Evolutionary conservation across 2,888 invertebrate species (phyloP).

Genomic region (Ceratothoa steindachneri): DNA sequence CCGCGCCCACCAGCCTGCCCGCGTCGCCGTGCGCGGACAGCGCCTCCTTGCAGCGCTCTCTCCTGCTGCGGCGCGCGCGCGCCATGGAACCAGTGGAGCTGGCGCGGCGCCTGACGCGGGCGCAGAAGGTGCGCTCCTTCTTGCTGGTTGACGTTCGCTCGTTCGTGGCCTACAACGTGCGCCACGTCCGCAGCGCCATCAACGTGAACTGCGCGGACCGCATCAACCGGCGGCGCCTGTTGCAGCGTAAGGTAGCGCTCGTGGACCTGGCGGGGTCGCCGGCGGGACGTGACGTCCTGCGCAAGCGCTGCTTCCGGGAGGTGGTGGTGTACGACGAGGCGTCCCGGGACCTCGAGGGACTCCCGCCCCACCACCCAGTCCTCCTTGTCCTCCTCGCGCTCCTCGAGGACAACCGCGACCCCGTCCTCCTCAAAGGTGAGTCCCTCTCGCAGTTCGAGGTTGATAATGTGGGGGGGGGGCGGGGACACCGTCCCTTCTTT

Average conservation of each 20-base stretch:
- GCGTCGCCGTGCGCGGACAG: constrained; percentile 57
- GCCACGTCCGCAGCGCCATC: constrained; percentile 65
- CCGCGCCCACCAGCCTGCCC: constrained; percentile 49
- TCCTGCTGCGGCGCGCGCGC: constrained; percentile 58
- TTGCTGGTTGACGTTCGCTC: constrained; percentile 65
- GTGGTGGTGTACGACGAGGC: constrained; percentile 68
- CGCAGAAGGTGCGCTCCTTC: constrained; percentile 50
- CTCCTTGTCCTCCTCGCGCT: constrained; percentile 64
- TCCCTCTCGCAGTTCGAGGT: constrained; percentile 49
- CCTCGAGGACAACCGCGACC: constrained; percentile 65
- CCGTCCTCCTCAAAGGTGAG: constrained; percentile 66
- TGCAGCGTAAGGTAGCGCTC: constrained; percentile 64
- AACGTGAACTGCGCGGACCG: constrained; percentile 70
- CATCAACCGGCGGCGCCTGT: constrained; percentile 64
- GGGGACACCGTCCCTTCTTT: no score
- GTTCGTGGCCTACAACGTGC: constrained; percentile 66
- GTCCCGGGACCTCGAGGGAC: constrained; percentile 61
- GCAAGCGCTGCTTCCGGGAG: constrained; percentile 59
- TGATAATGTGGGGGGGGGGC: no score
- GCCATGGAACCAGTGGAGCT: constrained; percentile 58
- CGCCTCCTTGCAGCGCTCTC: constrained; percentile 57
- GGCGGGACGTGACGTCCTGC: constrained; percentile 63
- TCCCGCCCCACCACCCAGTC: constrained; percentile 61
- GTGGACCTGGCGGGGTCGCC: constrained; percentile 64
- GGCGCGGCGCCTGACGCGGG: constrained; percentile 54